Evolutionary conservation across 2,888 invertebrate species (phyloP), one percentile per base, ranked within the genome.

Genomic region (Eristalis tenax): DNA sequence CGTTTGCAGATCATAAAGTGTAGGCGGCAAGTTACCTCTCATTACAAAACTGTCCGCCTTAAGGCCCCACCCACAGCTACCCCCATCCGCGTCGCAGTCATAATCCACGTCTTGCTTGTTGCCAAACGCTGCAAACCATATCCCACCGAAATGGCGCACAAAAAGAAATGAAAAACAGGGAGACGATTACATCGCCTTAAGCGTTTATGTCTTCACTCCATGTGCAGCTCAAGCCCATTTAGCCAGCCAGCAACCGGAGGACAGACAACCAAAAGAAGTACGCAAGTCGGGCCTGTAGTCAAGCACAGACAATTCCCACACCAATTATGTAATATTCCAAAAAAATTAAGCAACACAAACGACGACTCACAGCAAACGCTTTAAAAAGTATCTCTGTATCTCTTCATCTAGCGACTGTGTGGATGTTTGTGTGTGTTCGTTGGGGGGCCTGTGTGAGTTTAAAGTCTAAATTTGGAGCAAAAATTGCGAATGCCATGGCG

Each of bases 401-500:
- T 65, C 38, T 63, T 64, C 68, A 57, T 57, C 57, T 11, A 22
- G 59, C 59, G 22, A 1, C 15, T 1, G 1, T 15, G 22, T 57
- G 26, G 5, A 26, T 23, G 26, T n/a, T 0, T 4, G 59, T 50
- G 18, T 5, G 15, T 2, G 43, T 5, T 4, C 8, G 10, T 0
- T 8, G 32, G 32, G 8, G 32, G 1, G 0, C 1, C 43, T 56
- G 78, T 82, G 23, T 73, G 63, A 59, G 85, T 84, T 75, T 86
- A 63, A 78, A 78, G 74, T 63, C 78, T 79, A 82, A 86, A 86
- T 86, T 83, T 86, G 78, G 86, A 86, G 78, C 83, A 79, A 56
- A 69, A 80, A 69, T 73, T 79, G 70, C 64, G 74, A 84, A 75
- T 63, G 75, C 57, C 77, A 69, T 66, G 8, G 8, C 18, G n/a